Base-by-base conservation (phyloP, 2,113 vertebrate species). In the Hippocampus abdominalis region DNA sequence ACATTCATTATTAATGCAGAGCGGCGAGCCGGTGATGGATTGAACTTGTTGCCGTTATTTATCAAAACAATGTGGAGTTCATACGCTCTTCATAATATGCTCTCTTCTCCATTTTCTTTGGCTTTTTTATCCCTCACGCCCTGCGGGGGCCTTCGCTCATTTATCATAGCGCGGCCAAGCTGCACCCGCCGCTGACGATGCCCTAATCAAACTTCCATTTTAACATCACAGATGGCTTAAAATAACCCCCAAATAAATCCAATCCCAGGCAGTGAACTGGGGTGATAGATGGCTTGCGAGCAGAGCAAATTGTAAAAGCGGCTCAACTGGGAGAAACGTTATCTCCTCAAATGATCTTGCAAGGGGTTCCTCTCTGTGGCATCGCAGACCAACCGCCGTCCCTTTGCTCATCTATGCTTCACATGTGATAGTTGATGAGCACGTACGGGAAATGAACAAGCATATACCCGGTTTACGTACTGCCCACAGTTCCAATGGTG, bases 1-100 rank as follows among this genome's bases (percentile, higher is more conserved):
- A 56, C 70, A 77, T 87, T 83, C 15, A 85, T 88, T 86, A 80
- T 86, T 86, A 65, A 87, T 81, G 72, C 23, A 65, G 75, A 64
- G 73, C 73, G 51, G 79, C 88, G 72, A 80, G 80, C 39, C 8
- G 2, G 44, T 85, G 78, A 84, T 78, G 62, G 76, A 84, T 86
- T 70, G 48, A n/a, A 78, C 69, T 71, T 71, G 61, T 74, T 13
- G 42, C 49, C 63, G 56, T 76, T 81, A 78, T 86, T 84, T 76
- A 78, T 86, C 79, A 73, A 81, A 83, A 84, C 78, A 82, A 80
- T 64, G 75, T 76, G 51, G 53, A 65, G 39, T 81, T 49, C 23
- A 65, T 65, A 60, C 63, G 36, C 36, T 32, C 18, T 15, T 62
- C 29, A 39, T 61, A 36, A 21, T 66, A 42, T 54, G 5, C 64